Evolutionary conservation across 2,888 invertebrate species (phyloP), one percentile per base, ranked within the genome.

Genomic region (Tridacna crocea): DNA sequence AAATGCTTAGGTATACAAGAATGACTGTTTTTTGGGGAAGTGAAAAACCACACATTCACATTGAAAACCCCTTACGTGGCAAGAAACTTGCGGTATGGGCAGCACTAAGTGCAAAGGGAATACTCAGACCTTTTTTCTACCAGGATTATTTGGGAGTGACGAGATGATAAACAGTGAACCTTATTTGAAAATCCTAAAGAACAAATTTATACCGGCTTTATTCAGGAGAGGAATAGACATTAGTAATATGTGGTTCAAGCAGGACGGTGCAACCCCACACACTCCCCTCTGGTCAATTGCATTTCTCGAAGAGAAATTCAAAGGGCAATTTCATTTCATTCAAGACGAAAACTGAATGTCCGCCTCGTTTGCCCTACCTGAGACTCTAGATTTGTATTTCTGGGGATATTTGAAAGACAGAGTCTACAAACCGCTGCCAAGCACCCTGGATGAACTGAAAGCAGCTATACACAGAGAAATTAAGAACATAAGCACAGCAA

Each of bases 1-100:
- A n/a, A 80, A 75, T 72, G 72, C 72, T 0, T 27, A 80, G 65
- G 72, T 76, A 36, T 72, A 80, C 51, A 70, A 80, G 63, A 47
- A 26, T 22, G 76, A 73, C 36, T 72, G 80, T 60, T 27, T 76
- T 46, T 48, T 80, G 65, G 80, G 47, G 58, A 12, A 66, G 48
- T 66, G 80, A 76, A 27, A 80, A 73, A 58, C 72, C 80, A 17
- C 26, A 76, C 36, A 48, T 72, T 76, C 72, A 65, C 22, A 58
- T 76, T 26, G 80, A 80, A 17, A 80, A 76, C 24, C 27, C 75
- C 0, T 48, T 70, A 24, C 70, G 73, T 24, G 36, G 27, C 12
- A 72, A 79, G 13, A 72, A 65, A 47, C 12, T 77, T 46, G 61
- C 74, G 10, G 63, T 70, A 2, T 77, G 77, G 74, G 60, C 70